Base-by-base conservation (phyloP, 2,888 invertebrate species). In the Dione vanillae region DNA sequence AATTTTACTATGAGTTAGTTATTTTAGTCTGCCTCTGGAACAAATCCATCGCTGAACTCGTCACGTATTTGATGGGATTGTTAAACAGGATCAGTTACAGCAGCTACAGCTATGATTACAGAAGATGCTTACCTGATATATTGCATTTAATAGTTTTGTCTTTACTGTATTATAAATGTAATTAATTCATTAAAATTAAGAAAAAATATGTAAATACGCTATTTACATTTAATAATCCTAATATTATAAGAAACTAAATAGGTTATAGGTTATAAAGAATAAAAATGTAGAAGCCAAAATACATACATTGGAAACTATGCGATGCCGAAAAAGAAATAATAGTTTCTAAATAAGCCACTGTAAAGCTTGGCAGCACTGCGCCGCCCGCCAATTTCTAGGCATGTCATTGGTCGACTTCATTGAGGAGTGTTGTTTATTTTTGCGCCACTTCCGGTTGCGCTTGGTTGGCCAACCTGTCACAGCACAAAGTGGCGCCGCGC, bases 341-440 rank as follows among this genome's bases (percentile, higher is more conserved):
- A 65, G 65, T 74, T 83, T 79, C 69, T 1, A 12, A 59, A 72
- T 66, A 16, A 19, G 43, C 79, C 85, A 76, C 81, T 10, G 64
- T 71, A 74, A 81, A 82, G 91, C 90, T 90, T 91, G 91, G 91
- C 90, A 89, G 87, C 90, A 89, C 88, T 78, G 71, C 75, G 70
- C 56, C 74, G 40, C 85, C 86, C 90, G 89, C 89, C 87, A 77
- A 84, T 87, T 85, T 77, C 61, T 69, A 59, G 35, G 16, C 52
- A 65, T 65, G 75, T 78, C 80, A 91, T 90, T 91, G 91, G 90
- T 69, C 69, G 45, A 12, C 51, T 67, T 52, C 61, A 49, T 69
- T 45, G 52, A 64, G 43, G 54, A 66, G 73, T 76, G 75, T 78
- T 81, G 78, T 79, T 79, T 80, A 79, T 77, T 77, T 65, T 77